A percentile compares a stretch with the other conserved stretches of the same genome.
These are phyloP conservation scores for Porites cylindrica DNA, from an alignment of 92 coral and sea anemone genomes.

Conservation along the genomic window DNA sequence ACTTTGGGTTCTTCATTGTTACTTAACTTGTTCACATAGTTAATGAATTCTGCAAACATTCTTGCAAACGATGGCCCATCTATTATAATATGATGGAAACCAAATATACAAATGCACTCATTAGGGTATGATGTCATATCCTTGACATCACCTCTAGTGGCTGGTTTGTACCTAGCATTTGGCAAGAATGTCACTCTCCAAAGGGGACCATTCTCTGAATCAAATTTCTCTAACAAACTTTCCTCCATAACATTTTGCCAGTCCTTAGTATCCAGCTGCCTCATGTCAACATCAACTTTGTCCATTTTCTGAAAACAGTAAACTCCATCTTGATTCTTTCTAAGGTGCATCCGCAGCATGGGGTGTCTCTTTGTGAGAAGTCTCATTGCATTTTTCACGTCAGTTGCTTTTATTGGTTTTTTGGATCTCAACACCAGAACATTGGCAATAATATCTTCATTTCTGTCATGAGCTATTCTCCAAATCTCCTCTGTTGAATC, in stretches of 20 bases:
- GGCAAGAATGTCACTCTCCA: slow-evolving; percentile 18
- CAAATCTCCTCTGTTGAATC: neutral
- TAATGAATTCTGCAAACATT: slow-evolving; percentile 11
- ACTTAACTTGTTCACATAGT: neutral
- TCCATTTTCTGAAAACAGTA: neutral
- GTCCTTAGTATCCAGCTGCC: neutral
- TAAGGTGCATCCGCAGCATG: neutral
- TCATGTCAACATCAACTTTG: neutral
- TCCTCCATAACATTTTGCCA: neutral
- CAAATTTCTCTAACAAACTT: slow-evolving; percentile 11
- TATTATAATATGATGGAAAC: neutral
- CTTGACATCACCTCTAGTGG: neutral
- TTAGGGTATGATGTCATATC: slow-evolving; percentile 1
- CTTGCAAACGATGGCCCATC: neutral
- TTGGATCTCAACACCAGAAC: neutral
- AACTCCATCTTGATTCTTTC: neutral
- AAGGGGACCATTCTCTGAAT: slow-evolving; percentile 4
- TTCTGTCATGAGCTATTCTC: neutral
- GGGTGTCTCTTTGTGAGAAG: neutral
- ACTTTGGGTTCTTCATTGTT: slow-evolving; percentile 11
- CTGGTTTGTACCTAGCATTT: slow-evolving; percentile 11
- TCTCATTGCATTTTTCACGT: neutral
- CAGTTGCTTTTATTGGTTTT: neutral
- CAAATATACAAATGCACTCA: slow-evolving; percentile 8
- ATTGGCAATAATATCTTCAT: neutral